Evolutionary conservation across 2,113 vertebrate genomes (phyloP).

Genomic region (Engraulis encrasicolus): DNA sequence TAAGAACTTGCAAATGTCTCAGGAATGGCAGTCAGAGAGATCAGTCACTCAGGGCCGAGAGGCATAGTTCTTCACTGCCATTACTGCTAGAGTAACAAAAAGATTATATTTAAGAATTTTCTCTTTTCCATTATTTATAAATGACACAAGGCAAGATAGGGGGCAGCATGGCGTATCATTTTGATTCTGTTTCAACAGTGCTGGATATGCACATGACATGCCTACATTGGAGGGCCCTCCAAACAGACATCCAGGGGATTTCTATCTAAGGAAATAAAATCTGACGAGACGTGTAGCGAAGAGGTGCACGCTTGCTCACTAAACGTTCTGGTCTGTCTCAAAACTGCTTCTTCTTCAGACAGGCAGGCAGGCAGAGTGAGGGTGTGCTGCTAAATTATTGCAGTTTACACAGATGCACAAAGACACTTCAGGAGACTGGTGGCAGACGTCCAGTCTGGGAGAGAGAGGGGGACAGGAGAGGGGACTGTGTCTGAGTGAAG

Average conservation of each 20-base stretch:
- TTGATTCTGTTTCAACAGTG: background rate
- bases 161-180: background rate
- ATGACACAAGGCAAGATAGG: too few relatives aligned
- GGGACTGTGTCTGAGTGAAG: background rate
- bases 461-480: too few relatives aligned
- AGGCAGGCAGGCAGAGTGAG: background rate
- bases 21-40: too few relatives aligned
- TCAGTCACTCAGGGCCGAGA: too few relatives aligned
- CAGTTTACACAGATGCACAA: background rate
- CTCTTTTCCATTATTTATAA: too few relatives aligned
- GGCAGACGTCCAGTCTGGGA: background rate
- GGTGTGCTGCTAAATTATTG: background rate
- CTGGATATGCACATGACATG: background rate
- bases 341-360: constrained; percentile 8
- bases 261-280: background rate
- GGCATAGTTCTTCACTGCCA: too few relatives aligned
- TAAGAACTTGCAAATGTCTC: too few relatives aligned
- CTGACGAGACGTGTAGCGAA: background rate
- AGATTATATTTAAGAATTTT: too few relatives aligned
- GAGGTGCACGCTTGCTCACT: background rate
- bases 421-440: background rate
- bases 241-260: background rate
- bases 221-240: background rate
- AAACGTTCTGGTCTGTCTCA: background rate
- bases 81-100: too few relatives aligned